Base-by-base conservation (phyloP, 1,140 invertebrate species). In the Drosophila tropicalis region DNA sequence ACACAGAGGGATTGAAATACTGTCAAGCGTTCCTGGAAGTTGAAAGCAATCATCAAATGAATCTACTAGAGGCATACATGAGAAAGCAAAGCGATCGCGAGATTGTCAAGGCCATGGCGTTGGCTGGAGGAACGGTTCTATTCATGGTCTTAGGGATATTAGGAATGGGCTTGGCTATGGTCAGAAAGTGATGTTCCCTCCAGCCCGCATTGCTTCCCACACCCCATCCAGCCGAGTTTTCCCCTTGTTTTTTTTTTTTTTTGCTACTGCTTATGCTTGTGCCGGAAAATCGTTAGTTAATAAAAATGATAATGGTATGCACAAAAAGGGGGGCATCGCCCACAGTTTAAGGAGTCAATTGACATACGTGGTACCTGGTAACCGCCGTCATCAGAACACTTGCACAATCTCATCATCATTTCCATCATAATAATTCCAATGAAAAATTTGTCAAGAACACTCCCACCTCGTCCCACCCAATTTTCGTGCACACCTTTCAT, bases 11-110 rank as follows among this genome's bases (percentile, higher is more conserved):
- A 3, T 92, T 98, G 51, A 94, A 96, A 40, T 98, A 97, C 92
- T 94, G 96, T 1, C 94, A 96, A 84, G 93, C 44, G 3, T 51
- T 51, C 10, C 10, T 98, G 13, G 94, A 95, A 91, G 95, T 97
- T 55, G 97, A 99, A 93, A 97, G 96, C 29, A 99, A 99, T 91
- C 94, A 95, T 74, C 98, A 99, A 93, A 97, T 97, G 5, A 92
- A 95, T 67, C 93, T 92, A 15, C 90, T 94, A 72, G 92, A 93
- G 91, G 93, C 94, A 55, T 93, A 95, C 69, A 97, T 98, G 65
- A 96, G 96, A 82, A 96, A 97, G 83, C 94, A 95, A 90, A 96
- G 98, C 96, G 96, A 97, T 90, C 96, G 96, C 93, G 97, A 98
- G 81, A 96, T 96, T 12, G 92, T 97, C 25, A 94, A 96, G 69